Conservation (phyloP, 1,140 invertebrate species). For the Agrilus planipennis region DNA sequence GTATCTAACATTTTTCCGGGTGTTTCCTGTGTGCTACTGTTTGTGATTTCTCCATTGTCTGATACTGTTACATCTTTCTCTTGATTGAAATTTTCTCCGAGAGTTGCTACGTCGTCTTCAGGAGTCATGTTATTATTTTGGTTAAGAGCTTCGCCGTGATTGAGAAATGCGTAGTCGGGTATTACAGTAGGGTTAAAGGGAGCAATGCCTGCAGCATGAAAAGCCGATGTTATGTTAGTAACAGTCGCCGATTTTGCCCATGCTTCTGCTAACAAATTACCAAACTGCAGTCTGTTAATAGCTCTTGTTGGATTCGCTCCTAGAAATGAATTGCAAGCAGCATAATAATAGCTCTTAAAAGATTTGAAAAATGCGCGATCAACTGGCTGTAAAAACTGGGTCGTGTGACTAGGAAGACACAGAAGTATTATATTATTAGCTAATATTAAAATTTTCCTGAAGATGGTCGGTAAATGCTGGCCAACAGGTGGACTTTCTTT, state of each 20-base stretch:
- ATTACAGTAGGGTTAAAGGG: conserved; percentile 4
- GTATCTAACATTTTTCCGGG: conserved; percentile 4
- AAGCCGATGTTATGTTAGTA: conserved; percentile 1
- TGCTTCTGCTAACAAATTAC: conserved; percentile 4
- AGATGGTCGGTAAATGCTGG: too few species aligned
- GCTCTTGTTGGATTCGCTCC: conserved; percentile 6
- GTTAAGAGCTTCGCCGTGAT: neutral
- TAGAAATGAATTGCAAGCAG: conserved; percentile 7
- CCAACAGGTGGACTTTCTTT: too few species aligned
- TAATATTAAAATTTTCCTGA: too few species aligned
- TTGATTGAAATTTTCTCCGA: neutral
- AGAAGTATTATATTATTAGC: conserved; percentile 21
- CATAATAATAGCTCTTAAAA: conserved; percentile 5
- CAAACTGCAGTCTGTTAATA: conserved; percentile 10
- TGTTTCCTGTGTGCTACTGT: neutral
- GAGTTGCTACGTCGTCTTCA: neutral
- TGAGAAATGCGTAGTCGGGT: conserved; percentile 5
- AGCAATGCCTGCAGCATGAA: conserved; percentile 5
- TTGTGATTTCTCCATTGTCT: neutral
- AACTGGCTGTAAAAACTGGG: conserved; percentile 5
- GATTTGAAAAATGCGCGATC: conserved; percentile 7
- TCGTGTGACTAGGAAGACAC: conserved; percentile 20
- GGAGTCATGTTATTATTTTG: neutral
- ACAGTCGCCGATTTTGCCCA: conserved; percentile 3
- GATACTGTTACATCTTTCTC: neutral